Evolutionary conservation across 2,888 invertebrate genomes (phyloP).

Genomic region (Aphodius sticticus): DNA sequence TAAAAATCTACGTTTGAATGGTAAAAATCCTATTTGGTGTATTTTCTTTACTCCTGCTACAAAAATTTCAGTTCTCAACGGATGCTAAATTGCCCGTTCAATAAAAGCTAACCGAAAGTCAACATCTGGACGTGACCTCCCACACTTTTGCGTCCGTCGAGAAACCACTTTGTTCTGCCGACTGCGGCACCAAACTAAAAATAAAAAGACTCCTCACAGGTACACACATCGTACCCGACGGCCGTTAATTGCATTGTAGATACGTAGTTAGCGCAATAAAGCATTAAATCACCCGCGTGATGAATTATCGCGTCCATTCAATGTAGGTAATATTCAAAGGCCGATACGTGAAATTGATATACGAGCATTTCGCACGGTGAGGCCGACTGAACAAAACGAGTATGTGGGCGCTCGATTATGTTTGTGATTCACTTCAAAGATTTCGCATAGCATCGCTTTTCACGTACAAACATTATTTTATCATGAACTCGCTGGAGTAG

Average conservation of each 20-base stretch:
- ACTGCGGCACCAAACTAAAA: neutral
- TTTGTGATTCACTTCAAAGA: neutral
- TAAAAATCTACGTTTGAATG: no score
- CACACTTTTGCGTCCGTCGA: neutral
- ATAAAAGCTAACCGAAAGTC: neutral
- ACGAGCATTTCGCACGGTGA: neutral
- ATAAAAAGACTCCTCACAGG: neutral
- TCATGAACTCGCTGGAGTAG: neutral
- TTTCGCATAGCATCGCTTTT: neutral
- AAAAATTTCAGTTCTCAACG: no score
- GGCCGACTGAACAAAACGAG: neutral
- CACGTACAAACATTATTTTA: neutral
- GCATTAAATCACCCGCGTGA: conserved; percentile 4
- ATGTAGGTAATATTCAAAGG: neutral
- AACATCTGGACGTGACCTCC: neutral
- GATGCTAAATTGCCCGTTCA: neutral
- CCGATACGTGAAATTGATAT: neutral
- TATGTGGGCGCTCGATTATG: neutral
- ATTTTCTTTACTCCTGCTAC: no score
- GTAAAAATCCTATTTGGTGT: no score
- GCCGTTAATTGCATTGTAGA: neutral
- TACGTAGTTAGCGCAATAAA: neutral
- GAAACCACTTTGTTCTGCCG: neutral
- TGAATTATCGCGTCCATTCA: neutral
- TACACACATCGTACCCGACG: neutral